A percentile compares a stretch with the other conserved stretches of the same genome.
phyloP scores from a whole-genome alignment of 2,888 invertebrate genomes.

The Hanleya hanleyi region DNA sequence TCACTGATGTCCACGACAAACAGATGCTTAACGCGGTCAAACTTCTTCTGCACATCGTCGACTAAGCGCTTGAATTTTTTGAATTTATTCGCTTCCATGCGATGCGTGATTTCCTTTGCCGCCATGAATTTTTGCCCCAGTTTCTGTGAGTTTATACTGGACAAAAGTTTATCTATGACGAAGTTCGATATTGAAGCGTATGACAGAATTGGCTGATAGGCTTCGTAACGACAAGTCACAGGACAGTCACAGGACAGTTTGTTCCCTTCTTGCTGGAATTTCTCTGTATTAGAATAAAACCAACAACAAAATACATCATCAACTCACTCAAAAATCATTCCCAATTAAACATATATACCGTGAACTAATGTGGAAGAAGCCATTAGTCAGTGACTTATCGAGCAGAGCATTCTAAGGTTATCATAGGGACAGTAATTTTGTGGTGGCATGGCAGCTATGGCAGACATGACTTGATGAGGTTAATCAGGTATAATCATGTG shows the following conservation, averaged over 20 bases:
- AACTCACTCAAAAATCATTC: too few species aligned
- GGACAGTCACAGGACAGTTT: slow-evolving; percentile 49
- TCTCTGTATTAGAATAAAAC: slow-evolving; percentile 26
- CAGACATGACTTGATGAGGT: too few species aligned
- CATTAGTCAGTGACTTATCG: too few species aligned
- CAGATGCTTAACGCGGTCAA: slow-evolving; percentile 28
- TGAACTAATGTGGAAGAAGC: too few species aligned
- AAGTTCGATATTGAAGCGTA: slow-evolving; percentile 56
- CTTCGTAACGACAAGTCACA: slow-evolving; percentile 51
- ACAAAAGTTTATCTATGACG: slow-evolving; percentile 46
- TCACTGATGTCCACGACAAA: slow-evolving; percentile 29
- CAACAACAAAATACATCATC: background rate
- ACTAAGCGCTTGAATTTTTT: slow-evolving; percentile 26
- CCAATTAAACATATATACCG: too few species aligned
- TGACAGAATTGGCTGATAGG: slow-evolving; percentile 58
- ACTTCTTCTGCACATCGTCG: slow-evolving; percentile 18
- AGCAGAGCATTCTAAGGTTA: too few species aligned
- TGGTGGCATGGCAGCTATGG: too few species aligned
- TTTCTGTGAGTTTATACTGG: slow-evolving; percentile 22
- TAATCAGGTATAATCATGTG: too few species aligned
- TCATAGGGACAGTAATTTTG: too few species aligned
- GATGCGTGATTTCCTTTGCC: slow-evolving; percentile 46
- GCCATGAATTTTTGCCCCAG: slow-evolving; percentile 35
- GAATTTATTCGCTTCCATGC: slow-evolving; percentile 45
- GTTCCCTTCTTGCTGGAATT: slow-evolving; percentile 18